Base-by-base conservation (phyloP, 1,140 invertebrate species). In the Halictus rubicundus region DNA sequence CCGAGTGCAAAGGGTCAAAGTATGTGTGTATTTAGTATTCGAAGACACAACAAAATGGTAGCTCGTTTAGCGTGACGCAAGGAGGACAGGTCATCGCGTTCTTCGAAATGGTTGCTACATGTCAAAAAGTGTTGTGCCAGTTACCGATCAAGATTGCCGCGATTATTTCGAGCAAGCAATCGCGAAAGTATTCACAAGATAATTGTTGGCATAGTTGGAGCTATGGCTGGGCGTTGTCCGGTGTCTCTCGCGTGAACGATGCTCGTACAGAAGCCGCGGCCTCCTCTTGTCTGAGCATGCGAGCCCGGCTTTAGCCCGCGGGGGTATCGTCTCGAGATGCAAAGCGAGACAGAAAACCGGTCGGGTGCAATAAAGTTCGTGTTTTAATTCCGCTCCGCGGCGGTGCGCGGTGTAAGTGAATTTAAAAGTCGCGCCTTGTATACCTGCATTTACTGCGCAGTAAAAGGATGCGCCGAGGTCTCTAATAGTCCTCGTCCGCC, bases 351-450 rank as follows among this genome's bases (percentile, higher is more conserved):
- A 46, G 75, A 70, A 74, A 82, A 85, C 83, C 83, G 80, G 84
- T 86, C 80, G 57, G 37, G 64, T 16, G 86, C 80, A 82, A 84
- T 86, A 88, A 88, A 86, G 78, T 81, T 81, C 74, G 84, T 66
- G 79, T 88, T 88, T 88, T 85, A 87, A 88, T 87, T 87, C 76
- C n/a, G 61, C 68, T 54, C 63, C 39, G 61, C 64, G 54, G 54
- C 42, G 42, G 42, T 46, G 76, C 68, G 65, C 80, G 74, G 73
- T 46, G 37, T 84, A 88, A 88, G 84, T 88, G 82, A 88, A 88
- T 88, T 88, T 88, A 88, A 88, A 87, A 87, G 82, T 82, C 80
- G 77, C 82, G 75, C 76, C 76, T 85, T 82, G 85, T 85, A 86
- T 85, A 86, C 80, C 83, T 82, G 83, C 86, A 88, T 88, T 88